Evolutionary conservation across 1,140 invertebrate species (phyloP), one percentile per base, ranked within the genome.

Genomic region (Ostrea denselamellosa): DNA sequence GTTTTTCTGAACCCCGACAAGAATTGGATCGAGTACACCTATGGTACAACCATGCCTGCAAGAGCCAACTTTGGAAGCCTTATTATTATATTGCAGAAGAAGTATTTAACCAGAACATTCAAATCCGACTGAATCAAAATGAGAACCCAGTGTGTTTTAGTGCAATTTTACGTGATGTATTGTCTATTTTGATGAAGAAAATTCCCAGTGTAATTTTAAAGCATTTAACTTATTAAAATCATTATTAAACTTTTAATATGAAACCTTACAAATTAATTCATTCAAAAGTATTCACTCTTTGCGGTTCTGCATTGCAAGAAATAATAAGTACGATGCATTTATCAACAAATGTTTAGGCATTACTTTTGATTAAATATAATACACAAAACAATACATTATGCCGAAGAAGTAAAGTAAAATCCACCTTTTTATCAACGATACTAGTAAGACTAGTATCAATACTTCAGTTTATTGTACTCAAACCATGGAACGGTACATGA

Each of bases 61-160:
- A 83, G 92, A 22, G 92, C 90, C 8, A 92, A 92, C 68, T 92
- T 92, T 88, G 92, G 89, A 25, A 86, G 90, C 5, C 86, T 90
- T 8, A 92, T 91, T 53, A 89, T 92, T 28, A 88, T 92, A 0
- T 85, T 92, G 51, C 91, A 92, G 54, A 92, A 92, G 54, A 91
- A 90, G 54, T 90, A 90, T 83, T 77, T 92, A 17, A 92, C 89
- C 22, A 51, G 82, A 34, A 52, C 44, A 52, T 83, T 53, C 51
- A 83, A 83, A 54, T 83, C 82, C 19, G 82, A 83, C n/a, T 83
- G n/a, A 83, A 83, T 53, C 44, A 83, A 54, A 54, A 9, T 28
- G 17, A 81, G 22, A 34, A 81, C 71, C 8, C 71, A 54, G 19
- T 52, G 51, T 22, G 71, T 14, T 81, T 28, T 51, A 5, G 17